These are phyloP conservation scores for Salpingus planirostris DNA, from an alignment of 2,888 invertebrate genomes.

Conservation along the genomic window DNA sequence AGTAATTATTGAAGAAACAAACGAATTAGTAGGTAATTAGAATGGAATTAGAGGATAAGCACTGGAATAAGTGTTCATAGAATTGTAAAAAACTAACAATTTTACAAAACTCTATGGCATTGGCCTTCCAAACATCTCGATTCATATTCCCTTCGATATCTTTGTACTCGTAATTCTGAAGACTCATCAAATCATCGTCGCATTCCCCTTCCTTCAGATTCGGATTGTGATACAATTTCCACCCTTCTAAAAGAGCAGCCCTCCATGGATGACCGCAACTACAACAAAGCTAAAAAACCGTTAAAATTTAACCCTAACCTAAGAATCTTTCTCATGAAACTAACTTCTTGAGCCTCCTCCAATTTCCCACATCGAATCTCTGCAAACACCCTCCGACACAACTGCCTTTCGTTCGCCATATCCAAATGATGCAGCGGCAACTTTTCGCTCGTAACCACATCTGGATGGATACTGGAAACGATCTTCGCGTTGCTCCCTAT, in stretches of 20 bases:
- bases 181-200: conserved; percentile 28
- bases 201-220: conserved; percentile 53
- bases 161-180: too few relatives aligned
- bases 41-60: too few relatives aligned
- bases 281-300: conserved; percentile 53
- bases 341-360: conserved; percentile 66
- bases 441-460: conserved; percentile 74
- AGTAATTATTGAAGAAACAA: too few relatives aligned
- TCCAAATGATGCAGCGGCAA: conserved; percentile 78
- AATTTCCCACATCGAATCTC: conserved; percentile 80
- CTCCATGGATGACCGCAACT: conserved; percentile 88
- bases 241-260: conserved; percentile 83
- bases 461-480: conserved; percentile 74
- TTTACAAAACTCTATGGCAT: conserved; percentile 50
- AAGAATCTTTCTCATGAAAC: background rate
- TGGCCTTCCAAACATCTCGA: conserved; percentile 70
- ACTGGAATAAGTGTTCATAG: too few relatives aligned
- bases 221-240: conserved; percentile 81
- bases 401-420: conserved; percentile 63
- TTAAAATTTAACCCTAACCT: background rate
- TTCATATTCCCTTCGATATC: conserved; percentile 86
- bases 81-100: conserved; percentile 21
- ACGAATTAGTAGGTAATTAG: too few relatives aligned
- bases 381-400: conserved; percentile 56
- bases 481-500: conserved; percentile 51